A percentile compares a stretch with the other conserved stretches of the same genome.
These are phyloP conservation scores for Coracopsis vasa DNA, from an alignment of 2,113 vertebrate genomes.

Conservation along the genomic window DNA sequence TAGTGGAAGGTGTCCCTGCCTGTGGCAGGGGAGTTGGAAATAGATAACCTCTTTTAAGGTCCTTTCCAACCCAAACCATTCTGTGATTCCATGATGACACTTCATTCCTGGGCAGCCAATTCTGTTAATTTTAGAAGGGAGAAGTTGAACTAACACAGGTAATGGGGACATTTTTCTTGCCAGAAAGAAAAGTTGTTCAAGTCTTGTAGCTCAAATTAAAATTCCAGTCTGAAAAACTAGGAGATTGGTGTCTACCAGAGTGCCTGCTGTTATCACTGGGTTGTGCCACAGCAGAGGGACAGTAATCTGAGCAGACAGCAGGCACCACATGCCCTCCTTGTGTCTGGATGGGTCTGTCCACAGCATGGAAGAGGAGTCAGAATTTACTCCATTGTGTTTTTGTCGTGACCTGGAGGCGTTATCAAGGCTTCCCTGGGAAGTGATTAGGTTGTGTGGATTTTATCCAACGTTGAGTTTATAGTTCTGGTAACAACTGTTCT, in stretches of 20 bases:
- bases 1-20: background rate
- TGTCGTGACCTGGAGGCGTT: background rate
- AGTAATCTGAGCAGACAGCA: background rate
- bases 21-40: too few species aligned
- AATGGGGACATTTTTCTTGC: background rate
- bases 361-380: background rate
- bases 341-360: accelerated
- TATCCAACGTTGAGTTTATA: background rate
- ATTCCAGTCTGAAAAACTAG: background rate
- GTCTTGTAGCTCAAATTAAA: background rate
- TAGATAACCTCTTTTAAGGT: too few species aligned
- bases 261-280: background rate
- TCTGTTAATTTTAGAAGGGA: background rate
- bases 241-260: background rate
- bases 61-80: too few species aligned
- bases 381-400: accelerated
- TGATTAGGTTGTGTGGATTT: background rate
- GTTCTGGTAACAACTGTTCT: background rate
- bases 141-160: background rate
- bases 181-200: background rate
- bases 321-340: accelerated
- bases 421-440: background rate
- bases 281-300: background rate
- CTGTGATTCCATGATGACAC: too few species aligned
- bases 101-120: background rate